Evolutionary conservation across 2,888 invertebrate species (phyloP).

Genomic region (Flabesymbios commensalis): DNA sequence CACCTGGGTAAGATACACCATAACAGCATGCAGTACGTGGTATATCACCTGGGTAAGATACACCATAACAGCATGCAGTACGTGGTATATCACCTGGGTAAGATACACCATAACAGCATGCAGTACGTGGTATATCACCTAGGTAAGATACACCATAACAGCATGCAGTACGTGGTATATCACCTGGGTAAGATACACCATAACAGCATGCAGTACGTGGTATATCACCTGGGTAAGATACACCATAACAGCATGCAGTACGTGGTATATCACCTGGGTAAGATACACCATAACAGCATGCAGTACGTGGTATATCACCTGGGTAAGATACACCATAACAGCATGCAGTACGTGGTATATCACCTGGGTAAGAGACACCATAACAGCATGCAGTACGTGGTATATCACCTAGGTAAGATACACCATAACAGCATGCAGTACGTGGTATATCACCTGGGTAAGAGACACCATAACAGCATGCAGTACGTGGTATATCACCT

Average conservation of each 20-base stretch:
- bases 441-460: constrained; percentile 46
- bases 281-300: background rate
- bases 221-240: background rate
- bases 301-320: background rate
- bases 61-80: too few species aligned
- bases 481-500: background rate
- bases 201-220: background rate
- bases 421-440: too few species aligned
- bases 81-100: constrained; percentile 46
- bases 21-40: background rate
- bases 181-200: constrained; percentile 38
- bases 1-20: constrained; percentile 38
- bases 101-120: background rate
- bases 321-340: background rate
- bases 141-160: background rate
- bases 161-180: too few species aligned
- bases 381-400: background rate
- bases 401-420: background rate
- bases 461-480: background rate
- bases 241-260: too few species aligned
- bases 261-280: constrained; percentile 46
- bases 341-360: too few species aligned
- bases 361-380: constrained; percentile 38
- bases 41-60: background rate
- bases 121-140: background rate